Conservation (phyloP, 2,888 invertebrate genomes). For the Caenorhabditis parvicauda region DNA sequence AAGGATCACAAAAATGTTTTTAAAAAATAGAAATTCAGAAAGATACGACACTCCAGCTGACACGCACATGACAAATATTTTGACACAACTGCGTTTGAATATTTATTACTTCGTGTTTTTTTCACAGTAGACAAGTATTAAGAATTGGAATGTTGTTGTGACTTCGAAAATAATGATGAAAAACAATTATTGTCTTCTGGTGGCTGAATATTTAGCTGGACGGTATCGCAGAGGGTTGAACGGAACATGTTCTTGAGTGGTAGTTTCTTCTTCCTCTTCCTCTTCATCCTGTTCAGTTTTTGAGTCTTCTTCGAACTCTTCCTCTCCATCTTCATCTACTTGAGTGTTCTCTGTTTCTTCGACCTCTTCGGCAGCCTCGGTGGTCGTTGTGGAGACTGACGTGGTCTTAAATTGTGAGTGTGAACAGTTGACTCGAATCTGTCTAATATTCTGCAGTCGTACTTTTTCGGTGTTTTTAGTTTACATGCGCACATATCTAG, state of each 20-base stretch:
- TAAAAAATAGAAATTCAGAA: too few species aligned
- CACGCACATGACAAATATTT: too few species aligned
- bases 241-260: conserved; percentile 26
- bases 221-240: conserved; percentile 58
- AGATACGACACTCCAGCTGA: too few species aligned
- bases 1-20: too few species aligned
- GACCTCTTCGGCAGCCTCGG: conserved; percentile 13
- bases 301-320: conserved; percentile 10
- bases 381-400: conserved; percentile 6
- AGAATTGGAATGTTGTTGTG: too few species aligned
- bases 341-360: conserved; percentile 27
- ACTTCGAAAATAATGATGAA: too few species aligned
- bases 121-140: too few species aligned
- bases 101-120: too few species aligned
- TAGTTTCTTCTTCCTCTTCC: conserved; percentile 11
- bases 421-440: background rate
- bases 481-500: too few species aligned
- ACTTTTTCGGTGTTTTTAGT: background rate
- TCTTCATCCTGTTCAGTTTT: conserved; percentile 14
- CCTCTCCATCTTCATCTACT: conserved; percentile 11
- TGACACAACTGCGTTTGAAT: too few species aligned
- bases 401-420: conserved; percentile 5
- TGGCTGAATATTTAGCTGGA: too few species aligned
- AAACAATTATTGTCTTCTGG: too few species aligned
- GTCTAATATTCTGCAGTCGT: background rate